Conservation (phyloP, 2,797 vertebrate species). For the Prionace glauca region DNA sequence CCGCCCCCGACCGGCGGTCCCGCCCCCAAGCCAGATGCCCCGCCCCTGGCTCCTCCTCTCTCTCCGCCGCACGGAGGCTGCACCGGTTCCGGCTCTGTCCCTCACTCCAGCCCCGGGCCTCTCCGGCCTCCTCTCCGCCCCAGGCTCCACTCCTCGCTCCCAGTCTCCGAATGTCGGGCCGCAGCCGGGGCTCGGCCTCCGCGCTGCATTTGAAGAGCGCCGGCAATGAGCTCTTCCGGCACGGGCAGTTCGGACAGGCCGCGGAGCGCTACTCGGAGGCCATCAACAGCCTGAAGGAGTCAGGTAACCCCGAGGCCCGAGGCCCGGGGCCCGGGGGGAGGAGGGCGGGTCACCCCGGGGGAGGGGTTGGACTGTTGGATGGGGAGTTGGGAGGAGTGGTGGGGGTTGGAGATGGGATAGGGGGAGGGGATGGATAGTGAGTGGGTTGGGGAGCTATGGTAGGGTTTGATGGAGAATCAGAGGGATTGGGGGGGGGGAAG, state of each 20-base stretch:
- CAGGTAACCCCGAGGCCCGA: constrained; percentile 51
- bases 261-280: constrained; percentile 67
- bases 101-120: no score
- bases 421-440: no score
- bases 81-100: background rate
- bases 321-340: no score
- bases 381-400: no score
- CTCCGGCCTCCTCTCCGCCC: background rate
- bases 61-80: no score
- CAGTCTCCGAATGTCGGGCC: background rate
- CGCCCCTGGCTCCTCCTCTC: background rate
- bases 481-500: no score
- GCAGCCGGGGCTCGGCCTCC: background rate
- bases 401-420: no score
- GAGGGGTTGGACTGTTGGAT: no score
- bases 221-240: constrained; percentile 77
- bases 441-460: no score
- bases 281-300: constrained; percentile 63
- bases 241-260: constrained; percentile 80
- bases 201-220: constrained; percentile 67
- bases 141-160: background rate
- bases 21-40: background rate
- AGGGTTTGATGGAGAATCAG: no score
- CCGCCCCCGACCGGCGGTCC: background rate
- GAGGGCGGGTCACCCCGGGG: no score